These are phyloP conservation scores for Gryon sp. DNA, from an alignment of 1,140 invertebrate species.

Conservation along the genomic window DNA sequence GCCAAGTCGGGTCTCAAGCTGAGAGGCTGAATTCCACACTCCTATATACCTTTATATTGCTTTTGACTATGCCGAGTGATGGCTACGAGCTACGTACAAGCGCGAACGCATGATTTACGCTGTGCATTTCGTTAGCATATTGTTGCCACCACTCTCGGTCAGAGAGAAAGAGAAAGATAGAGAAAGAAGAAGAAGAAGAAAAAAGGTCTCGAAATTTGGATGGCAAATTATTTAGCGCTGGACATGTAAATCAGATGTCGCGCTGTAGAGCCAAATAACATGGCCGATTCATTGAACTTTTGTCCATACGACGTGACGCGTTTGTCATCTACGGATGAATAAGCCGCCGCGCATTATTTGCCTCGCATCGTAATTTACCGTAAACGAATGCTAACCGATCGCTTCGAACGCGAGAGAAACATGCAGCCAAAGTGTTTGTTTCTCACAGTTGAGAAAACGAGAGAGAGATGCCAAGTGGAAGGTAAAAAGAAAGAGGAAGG, in stretches of 20 bases:
- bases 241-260: constrained; percentile 15
- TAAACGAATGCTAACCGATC: constrained; percentile 35
- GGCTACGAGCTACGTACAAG: constrained; percentile 68
- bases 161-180: no score
- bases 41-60: constrained; percentile 75
- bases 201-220: constrained; percentile 3
- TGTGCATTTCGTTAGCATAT: constrained; percentile 61
- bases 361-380: constrained; percentile 43
- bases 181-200: no score
- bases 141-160: constrained; percentile 40
- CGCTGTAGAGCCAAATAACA: not conserved
- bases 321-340: constrained; percentile 29
- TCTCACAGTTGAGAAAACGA: constrained; percentile 27
- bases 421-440: constrained; percentile 35
- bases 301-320: constrained; percentile 12
- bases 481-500: no score
- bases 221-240: constrained; percentile 29
- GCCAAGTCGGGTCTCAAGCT: constrained; percentile 70
- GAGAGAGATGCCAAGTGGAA: not conserved
- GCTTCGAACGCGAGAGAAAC: constrained; percentile 10
- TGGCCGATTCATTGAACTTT: constrained; percentile 10
- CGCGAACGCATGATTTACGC: constrained; percentile 61
- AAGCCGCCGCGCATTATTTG: not conserved
- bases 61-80: constrained; percentile 72
- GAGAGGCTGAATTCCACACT: constrained; percentile 76